phyloP scores from a whole-genome alignment of 2,113 vertebrate genomes.

The Phocoena sinus region DNA sequence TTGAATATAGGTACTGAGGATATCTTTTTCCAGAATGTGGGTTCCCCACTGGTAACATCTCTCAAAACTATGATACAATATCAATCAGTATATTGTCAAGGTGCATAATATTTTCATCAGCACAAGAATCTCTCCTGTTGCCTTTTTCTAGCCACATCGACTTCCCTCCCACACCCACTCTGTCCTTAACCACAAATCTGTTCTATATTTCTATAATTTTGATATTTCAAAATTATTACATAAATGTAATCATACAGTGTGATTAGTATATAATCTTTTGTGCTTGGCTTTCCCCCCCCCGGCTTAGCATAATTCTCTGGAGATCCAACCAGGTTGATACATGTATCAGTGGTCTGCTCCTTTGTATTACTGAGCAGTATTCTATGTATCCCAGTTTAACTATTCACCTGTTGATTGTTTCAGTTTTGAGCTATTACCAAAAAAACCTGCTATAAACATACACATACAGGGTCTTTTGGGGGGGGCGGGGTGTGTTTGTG shows the following conservation, averaged over 20 bases:
- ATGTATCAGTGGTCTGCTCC: too few species aligned
- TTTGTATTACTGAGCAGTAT: too few species aligned
- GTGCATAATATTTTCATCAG: not conserved
- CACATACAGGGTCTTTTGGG: accelerated
- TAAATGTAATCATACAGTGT: not conserved
- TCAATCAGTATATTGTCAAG: not conserved
- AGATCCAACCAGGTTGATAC: not conserved
- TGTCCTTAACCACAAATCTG: not conserved
- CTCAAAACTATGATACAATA: not conserved
- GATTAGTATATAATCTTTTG: too few species aligned
- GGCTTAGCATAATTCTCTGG: not conserved
- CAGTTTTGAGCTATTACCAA: too few species aligned
- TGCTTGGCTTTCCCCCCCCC: too few species aligned
- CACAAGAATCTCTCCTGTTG: not conserved
- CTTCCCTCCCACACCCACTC: not conserved
- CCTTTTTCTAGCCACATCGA: not conserved
- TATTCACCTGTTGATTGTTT: too few species aligned
- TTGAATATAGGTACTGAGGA: not conserved
- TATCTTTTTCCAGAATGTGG: not conserved
- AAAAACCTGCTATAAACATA: not conserved
- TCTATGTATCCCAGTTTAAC: too few species aligned
- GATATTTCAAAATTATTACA: not conserved
- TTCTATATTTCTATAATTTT: not conserved
- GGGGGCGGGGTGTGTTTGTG: too few species aligned
- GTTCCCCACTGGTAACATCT: not conserved